Percentiles rank a stretch among this genome's conserved stretches.
These are phyloP conservation scores for Mycogona germanica DNA, from an alignment of 2,888 invertebrate genomes.

Conservation along the genomic window DNA sequence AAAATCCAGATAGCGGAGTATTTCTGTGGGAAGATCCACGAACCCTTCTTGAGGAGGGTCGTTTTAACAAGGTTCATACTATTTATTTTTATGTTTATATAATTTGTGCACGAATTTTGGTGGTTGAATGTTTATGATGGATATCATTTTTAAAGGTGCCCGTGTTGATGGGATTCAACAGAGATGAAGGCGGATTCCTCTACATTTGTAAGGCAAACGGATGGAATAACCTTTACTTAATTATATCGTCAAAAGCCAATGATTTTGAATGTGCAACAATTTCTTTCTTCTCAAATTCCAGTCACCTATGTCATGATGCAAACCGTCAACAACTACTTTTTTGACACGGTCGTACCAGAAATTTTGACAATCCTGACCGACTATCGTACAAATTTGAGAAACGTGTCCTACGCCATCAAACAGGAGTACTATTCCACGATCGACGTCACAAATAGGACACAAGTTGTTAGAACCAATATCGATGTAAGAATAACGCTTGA, in stretches of 20 bases:
- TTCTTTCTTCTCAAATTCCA: neutral
- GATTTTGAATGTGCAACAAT: too few species aligned
- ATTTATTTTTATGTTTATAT: too few species aligned
- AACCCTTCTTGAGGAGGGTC: neutral
- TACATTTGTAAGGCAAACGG: too few species aligned
- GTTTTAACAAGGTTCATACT: constrained; percentile 10
- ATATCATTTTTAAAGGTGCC: too few species aligned
- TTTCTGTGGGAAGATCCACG: constrained; percentile 1
- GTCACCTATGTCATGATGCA: neutral
- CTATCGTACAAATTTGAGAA: constrained; percentile 1
- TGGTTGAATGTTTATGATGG: too few species aligned
- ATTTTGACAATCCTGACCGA: neutral
- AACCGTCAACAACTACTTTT: constrained; percentile 5
- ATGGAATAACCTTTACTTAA: too few species aligned
- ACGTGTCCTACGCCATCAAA: constrained; percentile 15
- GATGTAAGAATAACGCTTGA: too few species aligned
- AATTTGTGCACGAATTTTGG: too few species aligned
- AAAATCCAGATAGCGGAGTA: neutral
- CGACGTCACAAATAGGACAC: neutral
- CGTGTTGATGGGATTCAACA: neutral
- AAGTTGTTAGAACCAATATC: constrained; percentile 6
- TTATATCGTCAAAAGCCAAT: too few species aligned
- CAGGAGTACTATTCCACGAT: constrained; percentile 9
- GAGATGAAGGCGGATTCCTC: constrained; percentile 13
- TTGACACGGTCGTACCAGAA: neutral